Evolutionary conservation across 2,888 invertebrate genomes (phyloP), one percentile per base, ranked within the genome.

Genomic region (Apocheima hispidaria): DNA sequence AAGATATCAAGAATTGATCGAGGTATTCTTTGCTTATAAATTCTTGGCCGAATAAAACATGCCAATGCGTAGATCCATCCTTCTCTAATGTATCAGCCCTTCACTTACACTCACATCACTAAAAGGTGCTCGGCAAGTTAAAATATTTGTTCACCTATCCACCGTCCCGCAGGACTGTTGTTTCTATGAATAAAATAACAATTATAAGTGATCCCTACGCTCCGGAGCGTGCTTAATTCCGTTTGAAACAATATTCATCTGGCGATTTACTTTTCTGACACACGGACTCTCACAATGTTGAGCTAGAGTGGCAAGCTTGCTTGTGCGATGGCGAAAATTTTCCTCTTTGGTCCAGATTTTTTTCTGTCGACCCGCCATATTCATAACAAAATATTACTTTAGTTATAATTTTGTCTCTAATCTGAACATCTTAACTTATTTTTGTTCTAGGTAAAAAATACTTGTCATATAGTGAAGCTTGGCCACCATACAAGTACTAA

Each of bases 171-270:
- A 82, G 90, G 91, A 87, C 82, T 88, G 87, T 89, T 90, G 83
- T 92, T 92, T 89, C 93, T 92, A 93, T 93, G 93, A 93, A 93
- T 93, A 93, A 93, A 93, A 93, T 93, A 93, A 93, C 93, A 92
- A 93, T 93, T 92, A 92, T 92, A 92, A 91, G 91, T 92, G 90
- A 89, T 90, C 88, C 81, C 79, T 78, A 77, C 86, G 84, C 87
- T 81, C 76, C 72, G 77, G 83, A 78, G 88, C 90, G 92, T 88
- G 89, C 86, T 84, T 92, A 89, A 92, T 92, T 91, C 90, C 88
- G 87, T 90, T 91, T 91, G 90, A 92, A 92, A 92, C 87, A 92
- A 92, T 92, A 91, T 90, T 88, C 91, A 90, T 91, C 89, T 90
- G 87, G 83, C 85, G 84, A 87, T 88, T 86, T 86, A 79, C 78